A percentile compares a stretch with the other conserved stretches of the same genome.
Evolutionary conservation across 2,888 invertebrate species (phyloP).

Genomic region (Tetragnatha montana): DNA sequence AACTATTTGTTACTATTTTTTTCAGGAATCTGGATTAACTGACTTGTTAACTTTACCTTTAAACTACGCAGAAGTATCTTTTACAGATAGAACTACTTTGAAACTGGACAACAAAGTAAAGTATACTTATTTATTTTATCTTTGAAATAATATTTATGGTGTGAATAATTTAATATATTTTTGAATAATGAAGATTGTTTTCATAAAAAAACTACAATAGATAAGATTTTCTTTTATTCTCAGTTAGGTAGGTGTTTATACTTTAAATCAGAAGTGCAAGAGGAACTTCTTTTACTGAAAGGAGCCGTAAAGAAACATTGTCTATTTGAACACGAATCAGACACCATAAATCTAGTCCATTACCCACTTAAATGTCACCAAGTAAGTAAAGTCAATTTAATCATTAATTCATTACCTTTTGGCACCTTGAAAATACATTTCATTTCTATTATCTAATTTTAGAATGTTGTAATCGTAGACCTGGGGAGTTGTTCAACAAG

Average conservation of each 20-base stretch:
- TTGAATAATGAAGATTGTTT: background rate
- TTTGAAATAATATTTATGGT: background rate
- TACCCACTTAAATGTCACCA: slow-evolving; percentile 63
- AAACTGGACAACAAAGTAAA: slow-evolving; percentile 49
- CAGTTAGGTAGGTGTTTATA: slow-evolving; percentile 57
- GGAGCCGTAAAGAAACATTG: slow-evolving; percentile 1
- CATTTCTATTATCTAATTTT: slow-evolving; percentile 71
- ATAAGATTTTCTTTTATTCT: slow-evolving; percentile 10
- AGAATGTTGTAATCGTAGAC: slow-evolving; percentile 79
- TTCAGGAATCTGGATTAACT: slow-evolving; percentile 25
- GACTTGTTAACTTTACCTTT: slow-evolving; percentile 23
- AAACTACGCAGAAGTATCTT: slow-evolving; percentile 19
- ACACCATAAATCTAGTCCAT: slow-evolving; percentile 52
- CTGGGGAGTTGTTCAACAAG: slow-evolving; percentile 80
- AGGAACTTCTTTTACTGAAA: slow-evolving; percentile 25
- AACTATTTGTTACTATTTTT: background rate
- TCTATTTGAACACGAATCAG: slow-evolving; percentile 6
- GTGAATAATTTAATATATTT: too few species aligned
- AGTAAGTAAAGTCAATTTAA: slow-evolving; percentile 13
- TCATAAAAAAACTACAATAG: background rate
- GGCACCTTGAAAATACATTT: background rate
- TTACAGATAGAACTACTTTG: slow-evolving; percentile 9
- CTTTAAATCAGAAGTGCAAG: slow-evolving; percentile 20
- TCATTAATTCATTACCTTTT: background rate
- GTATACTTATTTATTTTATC: slow-evolving; percentile 1